phyloP scores from a whole-genome alignment of 2,888 invertebrate genomes.

The Synanthedon myopaeformis region DNA sequence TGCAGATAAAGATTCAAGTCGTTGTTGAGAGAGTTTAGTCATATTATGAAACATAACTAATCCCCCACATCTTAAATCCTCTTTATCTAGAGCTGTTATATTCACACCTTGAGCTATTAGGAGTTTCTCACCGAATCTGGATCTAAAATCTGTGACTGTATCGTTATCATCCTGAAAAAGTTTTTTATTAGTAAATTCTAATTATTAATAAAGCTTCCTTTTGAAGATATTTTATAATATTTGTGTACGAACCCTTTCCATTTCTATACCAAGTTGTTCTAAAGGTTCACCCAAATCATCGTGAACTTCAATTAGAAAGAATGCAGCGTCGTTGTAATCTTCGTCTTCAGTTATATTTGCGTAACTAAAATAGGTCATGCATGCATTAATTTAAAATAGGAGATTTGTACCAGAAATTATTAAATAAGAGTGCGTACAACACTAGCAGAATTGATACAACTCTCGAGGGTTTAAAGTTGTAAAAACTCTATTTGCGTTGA shows the following conservation, averaged over 20 bases:
- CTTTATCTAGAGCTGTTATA: constrained; percentile 78
- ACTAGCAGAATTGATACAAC: background rate
- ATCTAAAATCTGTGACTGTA: constrained; percentile 78
- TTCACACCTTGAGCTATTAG: constrained; percentile 77
- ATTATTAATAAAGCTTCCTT: too few species aligned
- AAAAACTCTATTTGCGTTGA: constrained; percentile 6
- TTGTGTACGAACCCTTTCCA: constrained; percentile 66
- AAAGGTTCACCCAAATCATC: constrained; percentile 80
- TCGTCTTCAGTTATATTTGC: constrained; percentile 45
- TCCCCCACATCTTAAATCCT: constrained; percentile 82
- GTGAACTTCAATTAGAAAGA: constrained; percentile 77
- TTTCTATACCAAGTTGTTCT: constrained; percentile 81
- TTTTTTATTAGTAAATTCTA: background rate
- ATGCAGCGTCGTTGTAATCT: constrained; percentile 67
- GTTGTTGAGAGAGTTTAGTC: constrained; percentile 67
- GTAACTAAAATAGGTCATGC: constrained; percentile 22
- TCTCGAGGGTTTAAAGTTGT: constrained; percentile 3
- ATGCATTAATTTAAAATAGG: too few species aligned
- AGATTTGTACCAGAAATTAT: background rate
- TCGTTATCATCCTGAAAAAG: constrained; percentile 74
- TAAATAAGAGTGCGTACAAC: background rate
- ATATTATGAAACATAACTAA: constrained; percentile 76
- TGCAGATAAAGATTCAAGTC: constrained; percentile 72
- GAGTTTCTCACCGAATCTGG: constrained; percentile 76
- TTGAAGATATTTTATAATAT: too few species aligned